Evolutionary conservation across 2,797 vertebrate genomes (phyloP).

Genomic region (Falco naumanni): DNA sequence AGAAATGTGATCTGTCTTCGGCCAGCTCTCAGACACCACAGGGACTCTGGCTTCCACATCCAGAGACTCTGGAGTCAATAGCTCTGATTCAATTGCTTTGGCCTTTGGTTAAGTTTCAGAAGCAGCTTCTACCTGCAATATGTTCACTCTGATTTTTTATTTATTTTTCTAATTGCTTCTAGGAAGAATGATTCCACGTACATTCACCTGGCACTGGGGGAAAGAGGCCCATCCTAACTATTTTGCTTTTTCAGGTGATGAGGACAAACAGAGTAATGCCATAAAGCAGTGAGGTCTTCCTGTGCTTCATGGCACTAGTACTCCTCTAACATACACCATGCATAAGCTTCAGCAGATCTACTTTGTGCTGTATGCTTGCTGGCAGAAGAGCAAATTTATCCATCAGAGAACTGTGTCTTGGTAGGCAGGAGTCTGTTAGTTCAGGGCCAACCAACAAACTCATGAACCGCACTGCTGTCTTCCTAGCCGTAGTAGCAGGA

Average conservation of each 20-base stretch:
- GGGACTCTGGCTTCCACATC: not conserved
- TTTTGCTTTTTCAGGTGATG: not conserved
- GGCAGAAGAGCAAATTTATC: not conserved
- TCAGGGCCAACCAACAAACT: not conserved
- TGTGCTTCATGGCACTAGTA: no score
- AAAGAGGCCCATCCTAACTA: not conserved
- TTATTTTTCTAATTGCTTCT: not conserved
- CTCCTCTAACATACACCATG: not conserved
- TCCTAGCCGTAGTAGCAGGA: not conserved
- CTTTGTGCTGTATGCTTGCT: not conserved
- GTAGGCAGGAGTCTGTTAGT: no score
- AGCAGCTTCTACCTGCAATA: not conserved
- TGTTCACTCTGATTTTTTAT: not conserved
- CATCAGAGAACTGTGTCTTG: not conserved
- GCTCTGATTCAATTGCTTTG: not conserved
- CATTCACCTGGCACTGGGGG: rapidly evolving
- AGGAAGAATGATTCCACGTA: not conserved
- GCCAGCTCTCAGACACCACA: not conserved
- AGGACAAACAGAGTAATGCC: not conserved
- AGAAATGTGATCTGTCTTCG: not conserved
- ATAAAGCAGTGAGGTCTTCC: not conserved
- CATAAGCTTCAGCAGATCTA: rapidly evolving
- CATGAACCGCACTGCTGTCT: rapidly evolving
- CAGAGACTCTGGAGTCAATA: not conserved
- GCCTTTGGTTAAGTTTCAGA: not conserved